These are phyloP conservation scores for Dendrolimus punctatus DNA, from an alignment of 1,140 invertebrate species.

Conservation along the genomic window DNA sequence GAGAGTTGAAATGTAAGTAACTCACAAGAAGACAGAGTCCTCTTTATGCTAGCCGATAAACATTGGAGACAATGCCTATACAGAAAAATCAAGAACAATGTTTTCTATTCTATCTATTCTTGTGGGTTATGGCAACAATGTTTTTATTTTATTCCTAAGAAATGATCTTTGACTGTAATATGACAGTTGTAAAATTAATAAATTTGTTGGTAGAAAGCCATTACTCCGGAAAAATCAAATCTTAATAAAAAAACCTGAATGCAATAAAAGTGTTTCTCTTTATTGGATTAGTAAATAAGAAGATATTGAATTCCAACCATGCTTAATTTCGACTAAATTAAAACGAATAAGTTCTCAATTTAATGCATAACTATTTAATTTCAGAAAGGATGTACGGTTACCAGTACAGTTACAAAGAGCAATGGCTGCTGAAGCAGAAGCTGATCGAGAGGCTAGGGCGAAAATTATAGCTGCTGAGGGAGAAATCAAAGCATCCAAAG, in stretches of 20 bases:
- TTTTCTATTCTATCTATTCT: too few species aligned
- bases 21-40: not conserved
- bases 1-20: constrained; percentile 92
- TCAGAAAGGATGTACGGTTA: constrained; percentile 90
- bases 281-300: too few species aligned
- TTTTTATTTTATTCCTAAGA: not conserved
- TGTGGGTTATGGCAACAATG: too few species aligned
- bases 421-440: constrained; percentile 92
- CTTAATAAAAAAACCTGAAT: too few species aligned
- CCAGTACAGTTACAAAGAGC: constrained; percentile 88
- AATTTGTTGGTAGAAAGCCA: too few species aligned
- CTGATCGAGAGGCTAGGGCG: constrained; percentile 76
- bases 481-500: constrained; percentile 91
- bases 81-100: too few species aligned
- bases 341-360: not conserved
- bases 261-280: too few species aligned
- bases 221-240: too few species aligned
- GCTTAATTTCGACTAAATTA: too few species aligned
- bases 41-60: not conserved
- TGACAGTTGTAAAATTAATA: too few species aligned
- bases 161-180: not conserved
- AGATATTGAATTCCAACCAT: too few species aligned
- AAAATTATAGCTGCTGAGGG: constrained; percentile 90
- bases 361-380: constrained; percentile 18
- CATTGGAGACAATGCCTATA: too few species aligned